Evolutionary conservation across 2,888 invertebrate genomes (phyloP), one percentile per base, ranked within the genome.

Genomic region (Nezara viridula): DNA sequence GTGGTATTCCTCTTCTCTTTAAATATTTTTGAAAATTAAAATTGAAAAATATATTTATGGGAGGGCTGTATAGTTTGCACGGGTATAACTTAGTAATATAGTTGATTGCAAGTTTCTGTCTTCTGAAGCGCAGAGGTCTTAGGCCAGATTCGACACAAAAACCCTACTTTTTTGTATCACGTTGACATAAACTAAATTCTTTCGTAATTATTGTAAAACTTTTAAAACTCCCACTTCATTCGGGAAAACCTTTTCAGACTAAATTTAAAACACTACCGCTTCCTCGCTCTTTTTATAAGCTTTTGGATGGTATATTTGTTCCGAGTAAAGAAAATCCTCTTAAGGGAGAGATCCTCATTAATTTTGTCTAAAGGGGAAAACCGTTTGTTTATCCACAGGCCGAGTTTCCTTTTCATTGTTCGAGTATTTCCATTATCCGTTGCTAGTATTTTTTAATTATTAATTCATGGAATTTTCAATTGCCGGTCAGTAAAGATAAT

Each of bases 251-350:
- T 37, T 37, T 37, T 73, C 32, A 73, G 32, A 9, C 19, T 21
- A 73, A 37, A 73, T 73, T 73, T 73, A 73, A 1, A 73, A 21
- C 37, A 7, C 4, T 37, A 44, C 66, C 66, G 66, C 60, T 60
- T 27, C 27, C 14, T 12, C 60, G 4, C 0, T 5, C 32, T 73
- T 73, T 73, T 73, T 37, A 37, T 73, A 73, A 73, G 66, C 66
- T 19, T 37, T 27, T 21, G 16, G 66, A 0, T 32, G 32, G 37
- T 32, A 19, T 19, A 73, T 73, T 73, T 73, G 66, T 73, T 73
- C 66, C 19, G 32, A 37, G 66, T 2, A 73, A 73, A 73, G 66
- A 73, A 73, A 73, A 73, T 73, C 66, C 66, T 73, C 66, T 73
- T 37, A 27, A 37, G 37, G 19, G 37, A 16, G 32, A 16, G 32